These are phyloP conservation scores for Drosophila busckii DNA, from an alignment of 1,140 invertebrate species.

Conservation along the genomic window DNA sequence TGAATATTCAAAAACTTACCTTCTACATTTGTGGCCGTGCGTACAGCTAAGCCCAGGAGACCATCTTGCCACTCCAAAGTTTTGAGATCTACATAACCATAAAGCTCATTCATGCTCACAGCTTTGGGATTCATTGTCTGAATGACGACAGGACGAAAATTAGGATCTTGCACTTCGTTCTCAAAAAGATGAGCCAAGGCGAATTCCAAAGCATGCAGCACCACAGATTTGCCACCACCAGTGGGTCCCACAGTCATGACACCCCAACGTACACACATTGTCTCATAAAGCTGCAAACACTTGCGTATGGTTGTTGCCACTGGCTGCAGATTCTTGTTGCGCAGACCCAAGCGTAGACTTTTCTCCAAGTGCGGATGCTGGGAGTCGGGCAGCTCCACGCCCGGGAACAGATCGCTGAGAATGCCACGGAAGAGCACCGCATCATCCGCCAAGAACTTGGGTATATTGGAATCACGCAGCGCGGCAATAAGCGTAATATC, in stretches of 20 bases:
- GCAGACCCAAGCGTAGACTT: conserved; percentile 80
- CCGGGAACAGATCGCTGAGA: conserved; percentile 93
- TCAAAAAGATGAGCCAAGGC: conserved; percentile 83
- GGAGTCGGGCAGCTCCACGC: conserved; percentile 86
- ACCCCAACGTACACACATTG: conserved; percentile 94
- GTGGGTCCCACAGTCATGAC: conserved; percentile 96
- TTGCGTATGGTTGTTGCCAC: conserved; percentile 86
- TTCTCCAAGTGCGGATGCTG: conserved; percentile 87
- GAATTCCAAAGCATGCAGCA: conserved; percentile 84
- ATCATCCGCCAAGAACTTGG: conserved; percentile 94
- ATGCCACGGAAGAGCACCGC: conserved; percentile 92
- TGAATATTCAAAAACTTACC: too few relatives aligned
- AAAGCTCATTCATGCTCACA: conserved; percentile 92
- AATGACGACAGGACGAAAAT: conserved; percentile 83
- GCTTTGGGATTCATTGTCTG: conserved; percentile 93
- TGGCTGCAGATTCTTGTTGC: conserved; percentile 82
- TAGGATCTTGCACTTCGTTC: conserved; percentile 80
- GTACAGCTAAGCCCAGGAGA: conserved; percentile 85
- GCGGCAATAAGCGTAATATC: conserved; percentile 90
- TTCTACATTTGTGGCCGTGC: conserved; percentile 84
- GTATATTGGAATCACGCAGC: conserved; percentile 93
- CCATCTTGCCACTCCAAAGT: conserved; percentile 95
- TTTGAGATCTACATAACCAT: conserved; percentile 90
- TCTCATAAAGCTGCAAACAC: conserved; percentile 92
- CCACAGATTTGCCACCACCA: conserved; percentile 88